Evolutionary conservation across 2,113 vertebrate species (phyloP).

Genomic region (Corydoras sp.): DNA sequence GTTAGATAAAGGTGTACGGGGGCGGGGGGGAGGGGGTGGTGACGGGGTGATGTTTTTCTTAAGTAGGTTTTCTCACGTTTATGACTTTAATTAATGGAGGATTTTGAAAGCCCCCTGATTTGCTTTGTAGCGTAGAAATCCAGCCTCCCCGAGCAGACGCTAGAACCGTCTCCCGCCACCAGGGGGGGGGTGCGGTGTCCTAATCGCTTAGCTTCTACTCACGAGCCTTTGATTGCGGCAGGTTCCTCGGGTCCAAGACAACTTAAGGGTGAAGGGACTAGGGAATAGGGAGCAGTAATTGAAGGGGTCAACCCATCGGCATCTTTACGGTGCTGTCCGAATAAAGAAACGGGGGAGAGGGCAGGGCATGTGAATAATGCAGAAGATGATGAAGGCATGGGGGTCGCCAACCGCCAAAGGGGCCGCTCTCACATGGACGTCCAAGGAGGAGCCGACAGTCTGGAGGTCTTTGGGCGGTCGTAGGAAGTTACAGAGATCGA

Average conservation of each 20-base stretch:
- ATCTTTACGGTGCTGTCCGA: no score
- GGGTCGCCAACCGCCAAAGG: no score
- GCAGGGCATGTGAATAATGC: no score
- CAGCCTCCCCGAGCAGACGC: conserved; percentile 2
- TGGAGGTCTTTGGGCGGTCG: no score
- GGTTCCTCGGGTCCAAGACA: conserved; percentile 7
- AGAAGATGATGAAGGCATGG: no score
- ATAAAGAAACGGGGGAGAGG: no score
- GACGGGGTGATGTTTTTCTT: neutral
- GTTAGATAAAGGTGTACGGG: conserved; percentile 3
- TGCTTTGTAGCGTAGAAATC: conserved; percentile 11
- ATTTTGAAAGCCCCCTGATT: conserved; percentile 16
- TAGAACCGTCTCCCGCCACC: neutral
- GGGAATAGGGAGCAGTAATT: no score
- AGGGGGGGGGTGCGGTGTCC: conserved; percentile 12
- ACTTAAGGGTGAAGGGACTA: no score
- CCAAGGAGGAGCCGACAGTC: no score
- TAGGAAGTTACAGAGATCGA: neutral
- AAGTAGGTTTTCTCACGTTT: conserved; percentile 10
- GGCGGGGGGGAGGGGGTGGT: neutral
- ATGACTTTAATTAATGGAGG: conserved; percentile 8
- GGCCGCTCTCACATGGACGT: no score
- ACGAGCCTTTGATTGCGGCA: conserved; percentile 32
- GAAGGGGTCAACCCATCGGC: no score
- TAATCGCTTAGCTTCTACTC: conserved; percentile 36